Conservation (phyloP, 2,797 vertebrate species). For the Paedocypris micromegethes region DNA sequence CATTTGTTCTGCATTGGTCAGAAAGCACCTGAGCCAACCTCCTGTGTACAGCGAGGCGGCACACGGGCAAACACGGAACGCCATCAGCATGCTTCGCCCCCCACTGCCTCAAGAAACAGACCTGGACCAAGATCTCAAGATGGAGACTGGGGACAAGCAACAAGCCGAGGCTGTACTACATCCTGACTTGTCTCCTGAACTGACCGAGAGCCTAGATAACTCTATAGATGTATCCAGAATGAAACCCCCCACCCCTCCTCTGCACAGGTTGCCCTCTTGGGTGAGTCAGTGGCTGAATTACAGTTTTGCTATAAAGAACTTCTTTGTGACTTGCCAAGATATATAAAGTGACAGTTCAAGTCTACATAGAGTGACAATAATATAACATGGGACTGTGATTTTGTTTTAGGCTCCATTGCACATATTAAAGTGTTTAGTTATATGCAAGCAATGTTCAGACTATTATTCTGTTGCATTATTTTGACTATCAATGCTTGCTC, state of each 20-base stretch:
- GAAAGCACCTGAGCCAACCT: slow-evolving; percentile 92
- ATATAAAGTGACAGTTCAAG: no score
- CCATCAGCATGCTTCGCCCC: slow-evolving; percentile 92
- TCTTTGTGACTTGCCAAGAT: no score
- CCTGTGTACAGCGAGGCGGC: slow-evolving; percentile 75
- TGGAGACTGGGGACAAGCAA: slow-evolving; percentile 70
- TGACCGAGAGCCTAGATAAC: slow-evolving; percentile 50
- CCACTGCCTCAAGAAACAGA: slow-evolving; percentile 83
- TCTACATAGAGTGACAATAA: no score
- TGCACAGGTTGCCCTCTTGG: slow-evolving; percentile 97
- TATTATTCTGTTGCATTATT: no score
- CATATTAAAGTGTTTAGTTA: no score
- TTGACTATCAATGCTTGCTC: no score
- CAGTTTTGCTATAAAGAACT: no score
- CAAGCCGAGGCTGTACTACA: slow-evolving; percentile 50
- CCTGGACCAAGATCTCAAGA: slow-evolving; percentile 76
- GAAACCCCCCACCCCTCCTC: slow-evolving; percentile 90
- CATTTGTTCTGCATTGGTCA: slow-evolving; percentile 69
- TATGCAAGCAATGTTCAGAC: no score
- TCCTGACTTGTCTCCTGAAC: slow-evolving; percentile 41
- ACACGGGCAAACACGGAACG: slow-evolving; percentile 84
- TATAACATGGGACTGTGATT: no score
- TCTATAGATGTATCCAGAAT: slow-evolving; percentile 57
- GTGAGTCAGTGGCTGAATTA: slow-evolving; percentile 61
- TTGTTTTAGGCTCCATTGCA: no score